Conservation (phyloP, 53 echinoderm and acorn worm species). For the Echinometra lucunter region DNA sequence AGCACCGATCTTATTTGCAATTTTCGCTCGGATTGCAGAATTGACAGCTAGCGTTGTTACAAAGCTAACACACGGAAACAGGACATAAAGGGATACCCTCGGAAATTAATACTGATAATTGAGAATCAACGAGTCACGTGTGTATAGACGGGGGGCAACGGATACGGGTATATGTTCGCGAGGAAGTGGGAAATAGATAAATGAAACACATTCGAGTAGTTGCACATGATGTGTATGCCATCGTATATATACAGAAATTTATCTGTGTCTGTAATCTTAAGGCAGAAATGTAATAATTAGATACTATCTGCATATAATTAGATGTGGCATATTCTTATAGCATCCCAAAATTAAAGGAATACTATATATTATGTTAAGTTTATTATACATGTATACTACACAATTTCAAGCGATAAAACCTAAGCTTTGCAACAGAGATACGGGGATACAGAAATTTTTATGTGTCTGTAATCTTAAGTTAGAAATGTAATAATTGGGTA, state of each 20-base stretch:
- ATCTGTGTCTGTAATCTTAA: background rate
- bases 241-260: background rate
- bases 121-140: slow-evolving; percentile 42
- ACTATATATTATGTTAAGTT: too few species aligned
- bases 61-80: slow-evolving; percentile 54
- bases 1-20: slow-evolving; percentile 61
- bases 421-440: too few species aligned
- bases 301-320: too few species aligned
- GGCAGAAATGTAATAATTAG: too few species aligned
- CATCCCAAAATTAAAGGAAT: too few species aligned
- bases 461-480: too few species aligned
- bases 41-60: slow-evolving; percentile 57
- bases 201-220: slow-evolving; percentile 21
- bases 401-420: too few species aligned
- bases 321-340: too few species aligned
- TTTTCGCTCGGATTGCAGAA: slow-evolving; percentile 56
- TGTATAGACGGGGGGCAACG: background rate
- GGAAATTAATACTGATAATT: slow-evolving; percentile 59
- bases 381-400: too few species aligned
- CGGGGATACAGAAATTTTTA: too few species aligned
- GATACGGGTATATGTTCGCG: background rate
- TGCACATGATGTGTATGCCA: background rate
- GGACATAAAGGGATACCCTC: slow-evolving; percentile 20
- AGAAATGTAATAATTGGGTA: too few species aligned
- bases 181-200: slow-evolving; percentile 1